Evolutionary conservation across 2,888 invertebrate genomes (phyloP).

Genomic region (Sisyra nigra): DNA sequence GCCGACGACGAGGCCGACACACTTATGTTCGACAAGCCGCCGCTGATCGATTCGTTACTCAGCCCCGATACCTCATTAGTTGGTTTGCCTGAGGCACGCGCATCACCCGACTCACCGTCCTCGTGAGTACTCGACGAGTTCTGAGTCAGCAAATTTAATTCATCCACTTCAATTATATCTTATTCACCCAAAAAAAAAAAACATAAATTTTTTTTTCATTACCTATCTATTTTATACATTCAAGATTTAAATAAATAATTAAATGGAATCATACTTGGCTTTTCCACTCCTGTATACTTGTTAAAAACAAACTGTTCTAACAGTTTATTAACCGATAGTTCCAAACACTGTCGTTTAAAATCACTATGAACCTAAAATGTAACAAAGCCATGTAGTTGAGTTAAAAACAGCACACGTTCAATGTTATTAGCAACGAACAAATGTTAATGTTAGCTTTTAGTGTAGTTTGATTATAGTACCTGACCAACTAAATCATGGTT

Average conservation of each 20-base stretch:
- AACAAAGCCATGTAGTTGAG: too few relatives aligned
- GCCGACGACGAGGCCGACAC: conserved; percentile 7
- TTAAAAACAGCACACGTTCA: too few relatives aligned
- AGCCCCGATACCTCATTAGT: not conserved
- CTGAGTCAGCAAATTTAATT: conserved; percentile 17
- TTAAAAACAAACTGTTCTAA: conserved; percentile 81
- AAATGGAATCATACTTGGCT: conserved; percentile 70
- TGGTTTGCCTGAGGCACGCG: not conserved
- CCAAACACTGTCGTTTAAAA: conserved; percentile 79
- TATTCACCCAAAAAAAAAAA: conserved; percentile 10
- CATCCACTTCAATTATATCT: conserved; percentile 32
- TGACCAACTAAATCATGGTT: conserved; percentile 84
- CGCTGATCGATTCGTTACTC: conserved; percentile 18
- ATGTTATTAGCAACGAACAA: too few relatives aligned
- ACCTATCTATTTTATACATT: too few relatives aligned
- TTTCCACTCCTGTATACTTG: conserved; percentile 86
- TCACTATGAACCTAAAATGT: conserved; percentile 68
- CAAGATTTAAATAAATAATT: too few relatives aligned
- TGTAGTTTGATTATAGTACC: conserved; percentile 22
- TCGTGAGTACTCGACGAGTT: conserved; percentile 4
- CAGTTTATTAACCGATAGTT: conserved; percentile 83
- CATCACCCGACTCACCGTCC: conserved; percentile 1
- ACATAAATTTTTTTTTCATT: not conserved
- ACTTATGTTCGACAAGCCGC: conserved; percentile 21
- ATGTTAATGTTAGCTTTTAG: conserved; percentile 5